Evolutionary conservation across 2,888 invertebrate genomes (phyloP).

Genomic region (Pegoplata infirma): DNA sequence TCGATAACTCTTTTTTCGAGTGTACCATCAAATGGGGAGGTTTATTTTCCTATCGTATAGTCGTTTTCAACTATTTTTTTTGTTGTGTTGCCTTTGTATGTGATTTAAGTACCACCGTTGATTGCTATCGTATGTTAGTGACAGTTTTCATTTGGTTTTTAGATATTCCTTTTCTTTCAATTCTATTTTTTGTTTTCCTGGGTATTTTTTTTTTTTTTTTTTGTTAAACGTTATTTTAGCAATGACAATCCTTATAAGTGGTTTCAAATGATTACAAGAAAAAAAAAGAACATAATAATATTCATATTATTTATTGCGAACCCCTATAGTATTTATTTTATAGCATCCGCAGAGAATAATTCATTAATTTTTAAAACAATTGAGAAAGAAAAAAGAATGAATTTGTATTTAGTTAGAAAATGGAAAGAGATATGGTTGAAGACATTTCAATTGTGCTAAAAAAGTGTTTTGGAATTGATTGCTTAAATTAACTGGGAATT

Average conservation of each 20-base stretch:
- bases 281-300: background rate
- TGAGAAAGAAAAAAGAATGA: too few relatives aligned
- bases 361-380: too few relatives aligned
- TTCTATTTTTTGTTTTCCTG: background rate
- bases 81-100: conserved; percentile 22
- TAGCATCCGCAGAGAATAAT: conserved; percentile 32
- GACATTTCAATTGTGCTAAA: too few relatives aligned
- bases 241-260: conserved; percentile 52
- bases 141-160: conserved; percentile 71
- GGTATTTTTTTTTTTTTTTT: background rate
- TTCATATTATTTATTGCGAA: conserved; percentile 25
- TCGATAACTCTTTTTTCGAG: too few relatives aligned
- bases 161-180: conserved; percentile 4
- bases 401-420: too few relatives aligned
- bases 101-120: conserved; percentile 62
- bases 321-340: conserved; percentile 29
- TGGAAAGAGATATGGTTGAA: too few relatives aligned
- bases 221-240: conserved; percentile 34
- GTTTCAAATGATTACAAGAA: conserved; percentile 38
- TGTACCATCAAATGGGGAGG: too few relatives aligned
- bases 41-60: too few relatives aligned
- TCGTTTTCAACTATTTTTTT: background rate
- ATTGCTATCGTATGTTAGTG: conserved; percentile 72
- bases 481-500: too few relatives aligned
- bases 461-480: too few relatives aligned